Evolutionary conservation across 2,113 vertebrate genomes (phyloP).

Genomic region (Nymphicus hollandicus): DNA sequence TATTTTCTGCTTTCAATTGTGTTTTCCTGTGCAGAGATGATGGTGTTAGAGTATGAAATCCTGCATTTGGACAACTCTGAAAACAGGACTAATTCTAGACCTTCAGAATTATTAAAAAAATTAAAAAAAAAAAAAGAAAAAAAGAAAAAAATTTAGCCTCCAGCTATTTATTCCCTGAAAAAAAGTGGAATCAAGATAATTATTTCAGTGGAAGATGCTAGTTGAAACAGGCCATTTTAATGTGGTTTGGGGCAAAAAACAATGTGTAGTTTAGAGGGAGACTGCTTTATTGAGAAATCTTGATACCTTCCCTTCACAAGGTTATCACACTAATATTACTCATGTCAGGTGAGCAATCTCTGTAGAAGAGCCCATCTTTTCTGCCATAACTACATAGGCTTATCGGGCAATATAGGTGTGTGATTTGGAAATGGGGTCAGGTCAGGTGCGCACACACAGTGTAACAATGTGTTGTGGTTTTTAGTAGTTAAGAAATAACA

Average conservation of each 20-base stretch:
- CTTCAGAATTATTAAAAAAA: not conserved
- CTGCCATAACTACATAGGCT: not conserved
- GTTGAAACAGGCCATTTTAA: not conserved
- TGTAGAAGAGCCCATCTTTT: not conserved
- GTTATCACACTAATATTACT: not conserved
- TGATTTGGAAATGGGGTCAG: not conserved
- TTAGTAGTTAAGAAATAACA: not conserved
- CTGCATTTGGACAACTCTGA: not conserved
- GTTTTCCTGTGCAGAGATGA: not conserved
- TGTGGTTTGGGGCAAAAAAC: not conserved
- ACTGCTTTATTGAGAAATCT: not conserved
- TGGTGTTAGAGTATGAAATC: not conserved
- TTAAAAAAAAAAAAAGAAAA: not conserved
- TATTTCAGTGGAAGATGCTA: not conserved
- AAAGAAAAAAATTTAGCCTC: not conserved
- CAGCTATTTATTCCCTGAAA: not conserved
- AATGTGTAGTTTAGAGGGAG: not conserved
- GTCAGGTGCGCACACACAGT: not conserved
- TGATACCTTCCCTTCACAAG: not conserved
- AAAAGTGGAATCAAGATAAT: not conserved
- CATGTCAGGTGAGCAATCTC: not conserved
- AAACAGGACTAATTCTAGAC: not conserved
- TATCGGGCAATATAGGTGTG: not conserved
- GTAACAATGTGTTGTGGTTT: not conserved
- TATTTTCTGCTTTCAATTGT: not conserved